Evolutionary conservation across 2,113 vertebrate species (phyloP), one percentile per base, ranked within the genome.

Genomic region (Ploceus nigricollis): DNA sequence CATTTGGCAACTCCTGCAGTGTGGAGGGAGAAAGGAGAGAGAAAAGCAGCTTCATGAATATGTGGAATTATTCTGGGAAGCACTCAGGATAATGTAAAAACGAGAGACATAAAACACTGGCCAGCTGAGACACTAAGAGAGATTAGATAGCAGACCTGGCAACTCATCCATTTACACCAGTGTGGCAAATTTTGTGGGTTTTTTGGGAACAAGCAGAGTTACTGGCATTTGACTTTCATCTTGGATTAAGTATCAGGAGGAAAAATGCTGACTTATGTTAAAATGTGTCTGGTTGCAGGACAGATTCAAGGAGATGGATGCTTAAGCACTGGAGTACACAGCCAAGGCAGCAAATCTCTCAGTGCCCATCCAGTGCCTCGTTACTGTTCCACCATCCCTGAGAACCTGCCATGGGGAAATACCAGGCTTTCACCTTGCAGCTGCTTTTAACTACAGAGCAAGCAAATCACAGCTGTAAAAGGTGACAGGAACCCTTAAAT

Each of bases 401-500:
- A 90, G 72, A 86, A 66, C 39, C 85, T 96, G 90, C 82, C 82
- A 40, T 1, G 20, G 82, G 93, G 45, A 91, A 93, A 82, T 65
- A 86, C 87, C 93, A 90, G 63, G 31, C 47, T 82, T 93, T 80
- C 69, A 82, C 92, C 90, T 94, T 86, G 71, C 70, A 82, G 70
- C 71, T 70, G 91, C 66, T 35, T 93, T 96, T 95, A 95, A 88
- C 79, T 88, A 80, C 56, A 86, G 58, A 95, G 82, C 45, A 73
- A 88, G 68, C 68, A 96, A 90, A 94, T 65, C 85, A 94, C 66
- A 77, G 50, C 63, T 70, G 23, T 70, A 92, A 94, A 90, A 96
- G 24, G 33, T 86, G 86, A 73, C 71, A 93, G 85, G 69, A 94
- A 61, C 39, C 54, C 51, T 92, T 92, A 90, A 90, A 91, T 86